Base-by-base conservation (phyloP, 2,797 vertebrate genomes). In the Kryptopterus vitreolus region DNA sequence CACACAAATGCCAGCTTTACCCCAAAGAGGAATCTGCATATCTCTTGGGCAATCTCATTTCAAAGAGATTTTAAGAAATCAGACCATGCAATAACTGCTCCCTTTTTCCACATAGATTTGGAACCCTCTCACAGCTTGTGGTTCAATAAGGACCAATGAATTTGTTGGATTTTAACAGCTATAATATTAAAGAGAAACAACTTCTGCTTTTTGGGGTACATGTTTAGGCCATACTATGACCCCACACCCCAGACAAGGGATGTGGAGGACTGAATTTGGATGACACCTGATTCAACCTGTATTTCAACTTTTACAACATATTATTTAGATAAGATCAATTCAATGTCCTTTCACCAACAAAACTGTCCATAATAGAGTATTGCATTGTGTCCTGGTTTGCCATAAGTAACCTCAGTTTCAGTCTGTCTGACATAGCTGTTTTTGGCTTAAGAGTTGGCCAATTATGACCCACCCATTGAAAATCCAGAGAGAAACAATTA, bases 381-480 rank as follows among this genome's bases (percentile, higher is more conserved):
- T 73, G 52, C 12, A 1, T 10, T 63, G 20, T 65, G 50, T 55
- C 38, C 65, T 55, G 48, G 16, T 48, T 43, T 33, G 29, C 72
- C 31, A 61, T 18, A 11, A 4, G 50, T 83, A 79, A 81, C 80
- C 75, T 82, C 43, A 76, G 52, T 58, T 75, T 70, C 57, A 78
- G 80, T 62, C 13, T 55, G 53, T 61, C 18, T 79, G 22, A 79
- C 2, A 22, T 59, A 78, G 61, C 26, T 68, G 70, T 38, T 69
- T 58, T 61, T 61, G 70, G 53, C 29, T 74, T 61, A 78, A 80
- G 29, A 55, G 53, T 61, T 73, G 31, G 57, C 24, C 62, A 59
- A 55, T 84, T 77, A 85, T 29, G 31, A 68, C 29, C 81, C 79
- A 79, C 80, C 80, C 80, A 38, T 16, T 61, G 31, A 75, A 43